phyloP scores from a whole-genome alignment of 2,113 vertebrate genomes.

The Miniopterus natalensis region DNA sequence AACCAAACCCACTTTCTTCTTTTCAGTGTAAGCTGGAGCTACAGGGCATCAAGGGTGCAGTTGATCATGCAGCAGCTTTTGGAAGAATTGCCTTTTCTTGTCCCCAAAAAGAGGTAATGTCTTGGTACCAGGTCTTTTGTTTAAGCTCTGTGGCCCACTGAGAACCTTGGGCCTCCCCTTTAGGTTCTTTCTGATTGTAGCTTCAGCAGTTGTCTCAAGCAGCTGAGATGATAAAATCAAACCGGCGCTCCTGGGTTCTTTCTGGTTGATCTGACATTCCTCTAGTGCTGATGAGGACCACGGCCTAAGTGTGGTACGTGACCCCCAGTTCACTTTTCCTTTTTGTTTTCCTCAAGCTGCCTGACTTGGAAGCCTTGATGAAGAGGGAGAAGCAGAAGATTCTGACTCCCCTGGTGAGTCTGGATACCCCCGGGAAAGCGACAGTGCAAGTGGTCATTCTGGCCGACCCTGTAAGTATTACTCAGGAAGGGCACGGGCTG shows the following conservation, averaged over 20 bases:
- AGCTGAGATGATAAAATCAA: constrained; percentile 25
- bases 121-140: neutral
- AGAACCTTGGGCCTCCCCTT: neutral
- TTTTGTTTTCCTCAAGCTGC: constrained; percentile 87
- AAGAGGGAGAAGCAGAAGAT: constrained; percentile 95
- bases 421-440: constrained; percentile 98
- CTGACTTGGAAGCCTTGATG: constrained; percentile 92
- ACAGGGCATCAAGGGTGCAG: constrained; percentile 83
- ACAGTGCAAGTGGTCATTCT: constrained; percentile 97
- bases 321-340: neutral
- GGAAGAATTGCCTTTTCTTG: constrained; percentile 98
- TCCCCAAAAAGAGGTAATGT: constrained; percentile 92
- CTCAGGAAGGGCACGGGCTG: neutral
- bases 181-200: neutral
- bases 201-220: neutral
- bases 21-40: constrained; percentile 96
- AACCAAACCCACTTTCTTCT: neutral
- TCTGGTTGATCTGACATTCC: neutral
- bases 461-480: constrained; percentile 94
- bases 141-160: neutral
- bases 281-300: neutral
- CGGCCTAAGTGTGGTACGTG: fast-evolving
- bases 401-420: constrained; percentile 94
- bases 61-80: constrained; percentile 95
- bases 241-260: neutral